Base-by-base conservation (phyloP, 2,113 vertebrate species). In the Bos javanicus region DNA sequence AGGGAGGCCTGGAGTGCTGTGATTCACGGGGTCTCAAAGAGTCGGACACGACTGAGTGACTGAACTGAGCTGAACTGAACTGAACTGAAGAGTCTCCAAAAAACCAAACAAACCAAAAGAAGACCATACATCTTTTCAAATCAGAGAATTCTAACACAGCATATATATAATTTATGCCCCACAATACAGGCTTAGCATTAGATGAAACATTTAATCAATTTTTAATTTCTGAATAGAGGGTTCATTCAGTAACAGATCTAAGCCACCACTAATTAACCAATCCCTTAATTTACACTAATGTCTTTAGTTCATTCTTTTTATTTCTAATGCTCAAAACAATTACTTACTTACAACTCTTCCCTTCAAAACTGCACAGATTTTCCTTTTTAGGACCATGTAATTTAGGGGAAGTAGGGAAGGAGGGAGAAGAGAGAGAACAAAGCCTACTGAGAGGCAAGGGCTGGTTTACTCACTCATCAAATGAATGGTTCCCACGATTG, bases 281-380 rank as follows among this genome's bases (percentile, higher is more conserved):
- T 57, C 23, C n/a, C 15, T 90, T 94, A 92, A 67, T 67, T 67
- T 59, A 89, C n/a, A 64, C 11, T 78, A 30, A 56, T 12, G 2
- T 91, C 36, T 87, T 83, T 62, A 85, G 54, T 4, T 90, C 87
- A 85, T 50, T 84, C 21, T 94, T 93, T 76, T 89, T 48, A 12
- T 82, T 95, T 62, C 12, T 36, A 39, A 50, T 87, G 48, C n/a
- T 97, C 52, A 50, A 92, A 95, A 95, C 52, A 62, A 87, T 60
- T 28, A 88, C 43, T 59, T 88, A 91, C 62, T 96, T 46, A 86
- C 14, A 87, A 28, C 56, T 92, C 54, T 91, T 59, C n/a, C 17
- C 67, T 96, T 91, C 23, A 87, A 85, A n/a, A 85, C 2, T 71
- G 10, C 36, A 74, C 33, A 91, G 19, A 62, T 13, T 87, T 96